Conservation (phyloP, 2,888 invertebrate species). For the Loripinus fragilis region DNA sequence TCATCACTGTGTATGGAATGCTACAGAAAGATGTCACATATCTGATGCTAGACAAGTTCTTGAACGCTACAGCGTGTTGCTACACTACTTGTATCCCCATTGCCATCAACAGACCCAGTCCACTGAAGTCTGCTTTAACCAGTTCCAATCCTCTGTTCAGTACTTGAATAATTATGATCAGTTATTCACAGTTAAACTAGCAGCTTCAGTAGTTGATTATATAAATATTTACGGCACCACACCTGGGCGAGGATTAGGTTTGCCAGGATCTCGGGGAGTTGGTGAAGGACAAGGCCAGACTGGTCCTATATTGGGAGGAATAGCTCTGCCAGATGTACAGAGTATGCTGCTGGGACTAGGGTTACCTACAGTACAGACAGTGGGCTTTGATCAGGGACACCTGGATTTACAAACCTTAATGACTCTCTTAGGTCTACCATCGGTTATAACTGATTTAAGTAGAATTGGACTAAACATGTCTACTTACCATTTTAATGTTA, state of each 20-base stretch:
- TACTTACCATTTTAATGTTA: not conserved
- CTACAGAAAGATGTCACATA: constrained; percentile 38
- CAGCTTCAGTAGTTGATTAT: not conserved
- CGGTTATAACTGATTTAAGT: not conserved
- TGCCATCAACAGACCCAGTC: constrained; percentile 19
- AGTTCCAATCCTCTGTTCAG: constrained; percentile 28
- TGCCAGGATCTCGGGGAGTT: not conserved
- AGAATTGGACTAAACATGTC: not conserved
- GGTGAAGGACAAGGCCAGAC: too few species aligned
- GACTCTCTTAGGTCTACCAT: not conserved
- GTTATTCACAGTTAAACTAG: constrained; percentile 17
- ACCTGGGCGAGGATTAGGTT: not conserved
- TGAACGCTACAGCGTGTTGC: constrained; percentile 28
- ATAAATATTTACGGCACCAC: not conserved
- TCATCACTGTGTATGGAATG: constrained; percentile 46
- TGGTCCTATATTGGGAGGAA: not conserved
- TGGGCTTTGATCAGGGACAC: not conserved
- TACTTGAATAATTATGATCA: constrained; percentile 33
- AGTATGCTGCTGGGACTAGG: not conserved
- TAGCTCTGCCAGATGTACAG: constrained; percentile 3
- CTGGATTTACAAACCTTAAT: not conserved
- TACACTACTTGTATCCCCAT: constrained; percentile 11
- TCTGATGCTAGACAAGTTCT: constrained; percentile 25
- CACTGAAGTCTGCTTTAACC: constrained; percentile 23
- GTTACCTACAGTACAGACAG: not conserved